Base-by-base conservation (phyloP, 2,797 vertebrate genomes). In the Trachurus trachurus region DNA sequence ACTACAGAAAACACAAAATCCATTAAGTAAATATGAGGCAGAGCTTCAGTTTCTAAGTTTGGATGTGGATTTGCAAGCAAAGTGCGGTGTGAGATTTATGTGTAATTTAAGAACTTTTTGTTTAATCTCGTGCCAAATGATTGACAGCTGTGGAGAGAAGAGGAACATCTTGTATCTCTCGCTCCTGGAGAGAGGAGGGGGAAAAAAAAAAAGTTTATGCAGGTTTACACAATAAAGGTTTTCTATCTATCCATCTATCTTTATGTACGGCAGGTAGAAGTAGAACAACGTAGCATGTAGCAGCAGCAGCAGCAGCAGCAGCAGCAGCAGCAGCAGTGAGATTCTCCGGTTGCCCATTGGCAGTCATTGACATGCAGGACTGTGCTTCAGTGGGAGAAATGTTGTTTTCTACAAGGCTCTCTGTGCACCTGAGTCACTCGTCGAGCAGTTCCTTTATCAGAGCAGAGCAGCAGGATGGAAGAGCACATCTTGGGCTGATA, bases 401-500 rank as follows among this genome's bases (percentile, higher is more conserved):
- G 85, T 76, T 88, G 88, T 91, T 93, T 90, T 89, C 85, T 86
- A 81, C 85, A 80, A 82, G 79, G 80, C 87, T 88, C 83, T 81
- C 82, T 74, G 81, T 87, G 88, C 90, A 91, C 90, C 90, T 90
- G 87, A 94, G 88, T 89, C 89, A 89, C 88, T 91, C 82, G 72
- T 78, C 19, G 77, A 85, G 89, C 91, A 74, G 85, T 85, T 90
- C 80, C 91, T 94, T 95, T 94, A 95, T 95, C 93, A 91, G 91
- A 78, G 83, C 73, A 39, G 74, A 90, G 93, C 94, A 95, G 94
- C 93, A 92, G 92, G 90, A 92, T 88, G 90, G 89, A 93, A 89
- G 91, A 93, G 92, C 88, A 93, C 90, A 92, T 93, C 93, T 92
- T 79, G 69, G 84, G 85, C 91, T 84, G 94, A 95, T 94, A 94